Base-by-base conservation (phyloP, 2,888 invertebrate genomes). In the Chironomus riparius region DNA sequence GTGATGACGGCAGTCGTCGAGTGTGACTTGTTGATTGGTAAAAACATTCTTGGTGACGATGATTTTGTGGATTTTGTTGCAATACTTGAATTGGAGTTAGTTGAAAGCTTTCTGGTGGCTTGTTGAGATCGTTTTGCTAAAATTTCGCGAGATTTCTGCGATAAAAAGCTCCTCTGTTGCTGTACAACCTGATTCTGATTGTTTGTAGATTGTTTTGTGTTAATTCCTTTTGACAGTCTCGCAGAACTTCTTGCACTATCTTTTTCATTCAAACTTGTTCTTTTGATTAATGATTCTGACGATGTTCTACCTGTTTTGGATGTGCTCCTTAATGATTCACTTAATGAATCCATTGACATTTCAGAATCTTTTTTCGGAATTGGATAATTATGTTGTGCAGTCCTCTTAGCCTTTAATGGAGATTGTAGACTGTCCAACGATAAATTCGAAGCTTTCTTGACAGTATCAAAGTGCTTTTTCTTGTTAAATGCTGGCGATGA, bases 271-370 rank as follows among this genome's bases (percentile, higher is more conserved):
- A 76, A 28, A 48, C 68, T 68, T 4, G 38, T 48, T 24, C 56
- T 28, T 56, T 69, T 50, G 0, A 81, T 77, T 28, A 84, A 78
- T 24, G 84, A 84, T 77, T 84, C 84, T 73, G 83, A 82, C 47
- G 84, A 84, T 76, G 83, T 79, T 68, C 83, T 83, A 68, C 84
- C 82, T 22, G 84, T 84, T 13, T 82, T 82, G 70, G 82, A 80
- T 18, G 84, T 83, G 77, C 83, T 84, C 77, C 82, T 83, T 82
- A 84, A 82, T 78, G 84, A 84, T 77, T 84, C 83, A 13, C 82
- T 83, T 77, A 83, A 77, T 28, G 84, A 84, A 78, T 84, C 83
- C n/a, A 80, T 79, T 70, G 81, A 81, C 47, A 82, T 79, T 75
- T 83, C 81, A 48, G 80, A 80, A 77, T 82, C 80, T 72, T 79